phyloP scores from a whole-genome alignment of 2,113 vertebrate species.

The Hippocampus mohnikei region DNA sequence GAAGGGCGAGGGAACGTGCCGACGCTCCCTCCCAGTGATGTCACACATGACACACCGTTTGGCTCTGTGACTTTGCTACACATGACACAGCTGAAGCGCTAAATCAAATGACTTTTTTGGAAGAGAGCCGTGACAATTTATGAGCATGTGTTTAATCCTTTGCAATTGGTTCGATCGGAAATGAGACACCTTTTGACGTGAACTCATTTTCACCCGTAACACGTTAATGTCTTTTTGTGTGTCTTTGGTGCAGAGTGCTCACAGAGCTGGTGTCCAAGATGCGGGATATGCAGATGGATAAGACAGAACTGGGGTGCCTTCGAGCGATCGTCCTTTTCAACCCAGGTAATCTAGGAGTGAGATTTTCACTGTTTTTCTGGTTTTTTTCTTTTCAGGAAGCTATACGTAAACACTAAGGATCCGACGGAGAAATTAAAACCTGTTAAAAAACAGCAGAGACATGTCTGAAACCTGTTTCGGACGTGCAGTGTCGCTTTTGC shows the following conservation, averaged over 20 bases:
- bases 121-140: not conserved
- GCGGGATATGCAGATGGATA: conserved; percentile 99
- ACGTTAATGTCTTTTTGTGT: conserved; percentile 3
- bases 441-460: too few species aligned
- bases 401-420: not conserved
- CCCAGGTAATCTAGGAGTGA: conserved; percentile 75
- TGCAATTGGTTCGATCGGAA: conserved; percentile 33
- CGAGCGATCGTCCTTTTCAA: conserved; percentile 97
- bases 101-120: conserved; percentile 52
- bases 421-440: not conserved
- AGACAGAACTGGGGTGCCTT: conserved; percentile 96
- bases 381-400: too few species aligned
- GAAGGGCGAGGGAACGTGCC: conserved; percentile 57
- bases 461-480: not conserved
- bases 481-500: not conserved
- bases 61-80: conserved; percentile 52
- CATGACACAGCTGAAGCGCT: conserved; percentile 51
- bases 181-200: not conserved
- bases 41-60: conserved; percentile 53
- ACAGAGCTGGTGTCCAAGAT: conserved; percentile 98
- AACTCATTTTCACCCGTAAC: not conserved
- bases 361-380: not conserved
- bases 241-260: conserved; percentile 79
- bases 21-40: conserved; percentile 44
- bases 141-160: conserved; percentile 17